A percentile compares a stretch with the other conserved stretches of the same genome.
These are phyloP conservation scores for Tachina grossa DNA, from an alignment of 2,888 invertebrate species.

Conservation along the genomic window DNA sequence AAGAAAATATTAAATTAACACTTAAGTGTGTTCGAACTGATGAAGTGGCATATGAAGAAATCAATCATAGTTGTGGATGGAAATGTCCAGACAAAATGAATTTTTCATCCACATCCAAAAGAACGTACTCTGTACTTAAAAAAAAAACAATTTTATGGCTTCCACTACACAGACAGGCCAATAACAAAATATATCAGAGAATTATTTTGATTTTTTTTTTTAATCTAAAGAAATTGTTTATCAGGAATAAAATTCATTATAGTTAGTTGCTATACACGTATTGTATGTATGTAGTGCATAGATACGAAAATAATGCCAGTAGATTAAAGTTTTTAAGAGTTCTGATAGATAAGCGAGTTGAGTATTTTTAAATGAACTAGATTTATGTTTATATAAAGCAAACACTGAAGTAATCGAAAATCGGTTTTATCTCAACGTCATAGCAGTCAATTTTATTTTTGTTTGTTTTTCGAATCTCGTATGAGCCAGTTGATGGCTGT, in stretches of 20 bases:
- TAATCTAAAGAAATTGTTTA: neutral
- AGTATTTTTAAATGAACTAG: conserved; percentile 22
- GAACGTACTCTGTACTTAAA: conserved; percentile 34
- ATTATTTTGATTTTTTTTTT: neutral
- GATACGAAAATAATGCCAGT: conserved; percentile 6
- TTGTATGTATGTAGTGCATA: neutral
- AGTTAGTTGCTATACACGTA: neutral
- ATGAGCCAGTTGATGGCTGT: neutral
- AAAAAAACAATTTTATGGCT: conserved; percentile 29
- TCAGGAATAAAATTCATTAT: neutral
- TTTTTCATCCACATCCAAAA: conserved; percentile 6
- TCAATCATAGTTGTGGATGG: conserved; percentile 12
- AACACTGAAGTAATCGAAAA: neutral
- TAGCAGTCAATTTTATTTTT: neutral
- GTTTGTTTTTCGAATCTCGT: neutral
- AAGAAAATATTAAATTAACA: conserved; percentile 25
- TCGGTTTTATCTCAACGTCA: conserved; percentile 1
- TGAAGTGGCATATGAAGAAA: neutral
- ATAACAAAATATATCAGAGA: neutral
- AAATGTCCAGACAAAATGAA: conserved; percentile 26
- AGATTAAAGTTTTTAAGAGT: conserved; percentile 27
- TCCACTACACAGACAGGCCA: neutral
- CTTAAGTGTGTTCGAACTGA: conserved; percentile 8
- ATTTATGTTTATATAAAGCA: conserved; percentile 2
- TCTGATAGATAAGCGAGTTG: conserved; percentile 12